Conservation (phyloP, 2,113 vertebrate species). For the Crocuta crocuta region DNA sequence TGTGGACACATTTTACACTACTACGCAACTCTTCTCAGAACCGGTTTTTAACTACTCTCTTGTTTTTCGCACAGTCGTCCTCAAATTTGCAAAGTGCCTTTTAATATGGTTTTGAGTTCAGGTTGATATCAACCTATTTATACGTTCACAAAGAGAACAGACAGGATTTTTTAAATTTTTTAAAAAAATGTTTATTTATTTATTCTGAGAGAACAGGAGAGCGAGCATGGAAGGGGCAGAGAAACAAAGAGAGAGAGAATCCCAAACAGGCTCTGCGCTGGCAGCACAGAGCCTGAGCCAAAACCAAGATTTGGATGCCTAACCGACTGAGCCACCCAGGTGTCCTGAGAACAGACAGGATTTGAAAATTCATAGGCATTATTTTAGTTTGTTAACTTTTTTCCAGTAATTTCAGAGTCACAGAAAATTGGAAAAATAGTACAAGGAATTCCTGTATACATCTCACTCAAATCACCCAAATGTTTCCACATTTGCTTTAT, state of each 20-base stretch:
- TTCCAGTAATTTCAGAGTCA: conserved; percentile 13
- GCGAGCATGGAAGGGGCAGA: background rate
- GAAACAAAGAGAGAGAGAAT: background rate
- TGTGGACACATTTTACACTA: background rate
- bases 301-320: background rate
- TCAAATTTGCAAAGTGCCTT: background rate
- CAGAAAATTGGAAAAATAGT: background rate
- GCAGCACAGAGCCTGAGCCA: background rate
- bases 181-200: background rate
- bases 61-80: background rate
- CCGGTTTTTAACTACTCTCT: background rate
- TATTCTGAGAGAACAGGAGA: background rate
- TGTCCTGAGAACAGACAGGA: no score
- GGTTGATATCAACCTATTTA: background rate
- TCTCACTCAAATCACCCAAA: background rate
- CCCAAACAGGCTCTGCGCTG: background rate
- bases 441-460: background rate
- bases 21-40: background rate
- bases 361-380: background rate
- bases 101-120: background rate
- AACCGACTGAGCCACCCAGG: background rate
- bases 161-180: background rate
- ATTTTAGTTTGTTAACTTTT: background rate
- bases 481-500: background rate
- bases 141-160: background rate